Base-by-base conservation (phyloP, 2,888 invertebrate genomes). In the Iphiclides podalirius region DNA sequence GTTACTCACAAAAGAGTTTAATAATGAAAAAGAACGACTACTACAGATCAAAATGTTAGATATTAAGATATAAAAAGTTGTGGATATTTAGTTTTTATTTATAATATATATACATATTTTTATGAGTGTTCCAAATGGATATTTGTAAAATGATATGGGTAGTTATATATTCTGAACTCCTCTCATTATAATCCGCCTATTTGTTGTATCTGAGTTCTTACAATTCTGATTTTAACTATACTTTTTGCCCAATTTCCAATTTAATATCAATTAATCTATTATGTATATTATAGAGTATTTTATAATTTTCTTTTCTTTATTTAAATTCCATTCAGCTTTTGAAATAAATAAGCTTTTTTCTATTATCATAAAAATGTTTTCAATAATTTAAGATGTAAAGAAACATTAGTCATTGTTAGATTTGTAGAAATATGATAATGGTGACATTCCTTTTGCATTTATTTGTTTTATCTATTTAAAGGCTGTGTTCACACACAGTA, bases 401-500 rank as follows among this genome's bases (percentile, higher is more conserved):
- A n/a, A 23, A 13, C 12, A 16, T 23, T 23, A 45, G 2, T 17
- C 9, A n/a, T 3, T 15, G 14, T 11, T 9, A 31, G 14, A 11
- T 31, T 2, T 31, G n/a, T 14, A 33, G 23, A 40, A 28, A 2
- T 6, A 38, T 23, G 12, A 26, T 16, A 15, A 11, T 14, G 8
- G 13, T 8, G n/a, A 66, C 67, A 70, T 69, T 69, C 69, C 67
- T 65, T 52, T 39, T 38, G 63, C 65, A 64, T 66, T 68, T 66
- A 57, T 53, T 56, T 57, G 42, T 28, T 47, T 44, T 12, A 34
- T 13, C 0, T 14, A 35, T 41, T 37, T 33, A 37, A 59, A 49
- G 71, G 72, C 71, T 75, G 75, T 75, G 73, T 67, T 60, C 52
- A 70, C 63, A 63, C 63, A 63, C 46, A 49, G 54, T 41, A 50